phyloP scores from a whole-genome alignment of 1,140 invertebrate genomes.

The Sesamia nonagrioides region DNA sequence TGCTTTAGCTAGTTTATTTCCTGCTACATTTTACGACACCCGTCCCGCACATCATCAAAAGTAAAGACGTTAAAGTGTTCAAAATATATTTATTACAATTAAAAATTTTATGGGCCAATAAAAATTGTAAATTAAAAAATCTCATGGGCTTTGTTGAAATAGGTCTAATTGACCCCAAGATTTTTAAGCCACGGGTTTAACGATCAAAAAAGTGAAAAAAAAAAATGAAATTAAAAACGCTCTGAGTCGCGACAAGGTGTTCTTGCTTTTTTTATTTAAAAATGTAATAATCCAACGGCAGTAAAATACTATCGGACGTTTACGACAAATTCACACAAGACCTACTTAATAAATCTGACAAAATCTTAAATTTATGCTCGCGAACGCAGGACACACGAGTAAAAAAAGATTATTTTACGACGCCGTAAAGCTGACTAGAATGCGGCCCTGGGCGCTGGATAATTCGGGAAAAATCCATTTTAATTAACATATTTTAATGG shows the following conservation, averaged over 20 bases:
- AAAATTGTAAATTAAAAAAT: conserved; percentile 72
- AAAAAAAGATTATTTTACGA: conserved; percentile 73
- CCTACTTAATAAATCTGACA: conserved; percentile 83
- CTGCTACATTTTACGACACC: conserved; percentile 63
- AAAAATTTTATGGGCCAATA: conserved; percentile 75
- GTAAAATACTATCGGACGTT: conserved; percentile 80
- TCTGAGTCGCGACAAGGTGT: conserved; percentile 63
- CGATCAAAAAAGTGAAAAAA: conserved; percentile 68
- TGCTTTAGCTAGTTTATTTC: conserved; percentile 55
- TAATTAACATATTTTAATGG: conserved; percentile 72
- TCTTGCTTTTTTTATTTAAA: conserved; percentile 62
- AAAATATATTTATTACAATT: conserved; percentile 77
- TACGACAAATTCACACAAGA: conserved; percentile 81
- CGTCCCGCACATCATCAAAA: conserved; percentile 59
- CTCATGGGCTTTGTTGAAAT: conserved; percentile 66
- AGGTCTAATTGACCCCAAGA: conserved; percentile 75
- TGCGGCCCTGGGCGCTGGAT: conserved; percentile 61
- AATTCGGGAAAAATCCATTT: conserved; percentile 71
- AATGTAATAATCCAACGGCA: conserved; percentile 70
- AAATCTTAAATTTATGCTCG: conserved; percentile 77
- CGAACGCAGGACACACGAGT: conserved; percentile 59
- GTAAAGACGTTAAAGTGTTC: conserved; percentile 66
- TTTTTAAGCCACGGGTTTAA: conserved; percentile 68
- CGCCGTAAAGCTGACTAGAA: conserved; percentile 69
- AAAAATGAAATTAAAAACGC: conserved; percentile 67